Percentiles rank a stretch among this genome's conserved stretches.
phyloP scores from a whole-genome alignment of 2,797 vertebrate species.

The Cyclura pinguis region DNA sequence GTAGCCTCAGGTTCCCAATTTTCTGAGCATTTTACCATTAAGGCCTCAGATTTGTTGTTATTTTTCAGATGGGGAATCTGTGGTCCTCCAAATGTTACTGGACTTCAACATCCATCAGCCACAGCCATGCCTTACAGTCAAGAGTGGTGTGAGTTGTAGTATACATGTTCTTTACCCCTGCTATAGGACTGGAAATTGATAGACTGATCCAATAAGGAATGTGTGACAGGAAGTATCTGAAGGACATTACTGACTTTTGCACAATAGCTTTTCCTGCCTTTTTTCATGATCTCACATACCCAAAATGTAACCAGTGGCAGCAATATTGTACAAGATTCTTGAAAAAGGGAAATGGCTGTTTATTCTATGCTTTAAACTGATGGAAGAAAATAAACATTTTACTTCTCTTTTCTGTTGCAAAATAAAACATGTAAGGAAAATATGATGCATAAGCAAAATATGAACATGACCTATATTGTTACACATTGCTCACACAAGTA shows the following conservation, averaged over 20 bases:
- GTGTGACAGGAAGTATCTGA: background rate
- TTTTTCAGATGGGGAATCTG: background rate
- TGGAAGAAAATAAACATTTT: background rate
- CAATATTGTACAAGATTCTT: background rate
- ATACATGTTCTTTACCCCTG: background rate
- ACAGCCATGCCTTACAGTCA: background rate
- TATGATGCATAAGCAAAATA: background rate
- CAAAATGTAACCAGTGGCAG: background rate
- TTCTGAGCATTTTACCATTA: background rate
- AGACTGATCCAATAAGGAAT: too few relatives aligned
- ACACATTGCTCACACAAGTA: background rate
- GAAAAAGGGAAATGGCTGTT: background rate
- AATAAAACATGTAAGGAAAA: background rate
- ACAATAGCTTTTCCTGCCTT: background rate
- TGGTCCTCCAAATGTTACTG: background rate
- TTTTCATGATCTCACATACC: background rate
- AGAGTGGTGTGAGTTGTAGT: background rate
- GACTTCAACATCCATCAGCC: background rate
- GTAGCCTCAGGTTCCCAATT: rapidly evolving
- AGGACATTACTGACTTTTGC: background rate
- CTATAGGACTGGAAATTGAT: background rate
- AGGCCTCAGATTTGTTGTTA: background rate
- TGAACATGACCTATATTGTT: background rate
- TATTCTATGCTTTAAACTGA: background rate
- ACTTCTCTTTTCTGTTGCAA: background rate